Base-by-base conservation (phyloP, 2,888 invertebrate species). In the Deilephila porcellus region DNA sequence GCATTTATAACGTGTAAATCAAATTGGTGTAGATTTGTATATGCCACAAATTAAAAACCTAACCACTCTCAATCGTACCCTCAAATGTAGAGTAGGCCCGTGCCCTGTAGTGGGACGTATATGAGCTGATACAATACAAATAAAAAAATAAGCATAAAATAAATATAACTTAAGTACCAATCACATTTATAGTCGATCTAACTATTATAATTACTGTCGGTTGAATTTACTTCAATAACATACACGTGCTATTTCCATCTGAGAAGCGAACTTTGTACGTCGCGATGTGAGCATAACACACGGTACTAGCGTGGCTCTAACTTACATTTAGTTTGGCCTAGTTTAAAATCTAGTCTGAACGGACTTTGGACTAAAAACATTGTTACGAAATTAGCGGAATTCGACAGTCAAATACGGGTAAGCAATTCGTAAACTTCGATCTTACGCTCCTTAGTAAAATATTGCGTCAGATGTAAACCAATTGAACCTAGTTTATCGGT, bases 191-290 rank as follows among this genome's bases (percentile, higher is more conserved):
- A 60, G 25, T 32, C 32, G 32, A 32, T n/a, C 25, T 60, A 60
- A 6, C 14, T 20, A 11, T 60, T 60, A n/a, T 25, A 29, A 60
- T 25, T 29, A 25, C 11, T 25, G 29, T 29, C 29, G 45, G 14
- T n/a, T 45, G 11, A 14, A 37, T 14, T 3, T 7, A 4, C n/a
- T 14, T 1, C 7, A 64, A 45, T 37, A 3, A 8, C 45, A 45
- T 45, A 45, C 45, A 64, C 64, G 45, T 45, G 64, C 32, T n/a
- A 64, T 19, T 45, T 11, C 64, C n/a, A 45, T 64, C 64, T 64
- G 20, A 37, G 14, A 20, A 45, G 11, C 11, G 11, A 37, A 64
- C 45, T 64, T 64, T 64, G 64, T 45, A 64, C 45, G 45, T 20
- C 11, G 29, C 29, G 60, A 60, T 7, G 20, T 14, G 45, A 45